Base-by-base conservation (phyloP, 2,113 vertebrate genomes). In the Bubo bubo region DNA sequence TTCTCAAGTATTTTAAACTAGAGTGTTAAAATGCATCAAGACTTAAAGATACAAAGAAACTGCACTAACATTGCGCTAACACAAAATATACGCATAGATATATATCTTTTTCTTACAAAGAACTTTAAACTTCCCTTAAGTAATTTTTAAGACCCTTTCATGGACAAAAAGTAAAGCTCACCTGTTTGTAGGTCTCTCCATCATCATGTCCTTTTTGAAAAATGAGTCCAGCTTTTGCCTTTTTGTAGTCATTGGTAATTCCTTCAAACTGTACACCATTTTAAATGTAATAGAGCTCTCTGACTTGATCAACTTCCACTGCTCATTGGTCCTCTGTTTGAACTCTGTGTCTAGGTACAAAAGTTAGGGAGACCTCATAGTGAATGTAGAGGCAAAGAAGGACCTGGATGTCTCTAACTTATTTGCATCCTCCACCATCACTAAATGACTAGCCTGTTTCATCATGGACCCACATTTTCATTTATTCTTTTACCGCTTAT, bases 401-500 rank as follows among this genome's bases (percentile, higher is more conserved):
- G 39, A 23, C 28, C 9, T 14, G 30, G 74, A 15, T 34, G 2
- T 28, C 22, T 60, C 37, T 32, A 32, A 35, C 14, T 91, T 37
- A 71, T n/a, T 17, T 67, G 39, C 28, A 59, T 5, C 30, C 7
- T 62, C n/a, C 55, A 4, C 19, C 19, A 18, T 50, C 32, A 32
- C 35, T 70, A 70, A 80, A 19, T 60, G 19, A 34, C 28, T 60
- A 49, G 23, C 5, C 8, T 6, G 0, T 59, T 88, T 43, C 0
- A 0, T 32, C 23, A 39, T 3, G 27, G 60, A 41, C 2, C 0
- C 22, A 26, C 15, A 47, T 66, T 66, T 77, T 77, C 8, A 18
- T 56, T 82, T 91, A 43, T 66, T 53, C 9, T 79, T 56, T 66
- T 62, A 43, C 23, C 43, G 56, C 18, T 79, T 4, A 16, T 16